Evolutionary conservation across 2,888 invertebrate species (phyloP).

Genomic region (Drosophila acutilabella): DNA sequence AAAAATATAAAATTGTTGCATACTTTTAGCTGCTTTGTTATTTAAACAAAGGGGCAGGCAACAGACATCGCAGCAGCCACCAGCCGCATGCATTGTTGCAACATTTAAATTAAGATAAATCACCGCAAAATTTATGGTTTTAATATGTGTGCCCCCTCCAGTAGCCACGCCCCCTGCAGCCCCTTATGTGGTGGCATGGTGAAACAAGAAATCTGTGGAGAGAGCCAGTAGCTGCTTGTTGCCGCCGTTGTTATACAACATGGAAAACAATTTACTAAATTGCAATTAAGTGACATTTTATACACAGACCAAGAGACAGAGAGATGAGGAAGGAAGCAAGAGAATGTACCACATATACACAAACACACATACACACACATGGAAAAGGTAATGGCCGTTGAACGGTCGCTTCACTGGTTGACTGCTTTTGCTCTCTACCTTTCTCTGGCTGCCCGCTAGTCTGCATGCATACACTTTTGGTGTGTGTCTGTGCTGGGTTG

Average conservation of each 20-base stretch:
- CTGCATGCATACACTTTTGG: constrained; percentile 9
- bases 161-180: not conserved
- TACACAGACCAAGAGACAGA: constrained; percentile 39
- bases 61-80: constrained; percentile 49
- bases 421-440: constrained; percentile 6
- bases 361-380: constrained; percentile 23
- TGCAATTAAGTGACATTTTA: constrained; percentile 84
- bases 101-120: constrained; percentile 85
- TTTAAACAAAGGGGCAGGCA: constrained; percentile 68
- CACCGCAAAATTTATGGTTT: constrained; percentile 84
- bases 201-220: constrained; percentile 3
- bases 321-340: not conserved
- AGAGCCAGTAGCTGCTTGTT: constrained; percentile 64
- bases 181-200: constrained; percentile 9
- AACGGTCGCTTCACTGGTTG: constrained; percentile 52
- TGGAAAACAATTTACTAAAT: constrained; percentile 84
- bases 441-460: constrained; percentile 5
- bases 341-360: not conserved
- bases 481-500: constrained; percentile 27
- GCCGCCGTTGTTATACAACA: constrained; percentile 77
- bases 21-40: constrained; percentile 78
- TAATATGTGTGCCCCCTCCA: constrained; percentile 60
- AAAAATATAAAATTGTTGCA: constrained; percentile 61
- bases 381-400: constrained; percentile 63
- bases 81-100: constrained; percentile 78